These are phyloP conservation scores for Danio albolineatus DNA, from an alignment of 2,797 vertebrate genomes.

Conservation along the genomic window DNA sequence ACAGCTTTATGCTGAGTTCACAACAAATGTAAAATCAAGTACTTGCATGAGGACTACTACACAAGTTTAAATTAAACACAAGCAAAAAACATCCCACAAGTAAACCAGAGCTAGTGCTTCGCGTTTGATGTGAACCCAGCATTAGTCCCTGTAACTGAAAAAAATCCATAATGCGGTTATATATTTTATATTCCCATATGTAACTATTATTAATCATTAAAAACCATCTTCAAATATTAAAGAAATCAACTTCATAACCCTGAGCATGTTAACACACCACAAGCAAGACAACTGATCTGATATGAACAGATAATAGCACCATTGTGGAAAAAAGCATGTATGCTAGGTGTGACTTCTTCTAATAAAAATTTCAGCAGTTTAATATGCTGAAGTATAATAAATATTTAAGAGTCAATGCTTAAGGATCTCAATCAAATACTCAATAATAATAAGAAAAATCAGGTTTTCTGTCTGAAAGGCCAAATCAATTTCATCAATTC, in stretches of 20 bases:
- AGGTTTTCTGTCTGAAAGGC: background rate
- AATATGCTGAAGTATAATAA: background rate
- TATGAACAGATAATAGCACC: background rate
- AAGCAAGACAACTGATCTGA: background rate
- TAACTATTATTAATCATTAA: background rate
- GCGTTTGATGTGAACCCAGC: no score
- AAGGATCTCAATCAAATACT: background rate
- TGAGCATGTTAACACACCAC: background rate
- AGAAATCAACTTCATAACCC: background rate
- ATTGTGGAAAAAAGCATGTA: background rate
- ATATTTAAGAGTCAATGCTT: background rate
- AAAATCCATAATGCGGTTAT: background rate
- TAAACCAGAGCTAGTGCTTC: no score
- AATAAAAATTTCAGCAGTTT: background rate
- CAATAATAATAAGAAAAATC: background rate
- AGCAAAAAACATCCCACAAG: no score
- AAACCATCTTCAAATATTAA: background rate
- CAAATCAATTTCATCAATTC: background rate
- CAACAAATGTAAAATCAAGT: no score
- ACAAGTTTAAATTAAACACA: no score
- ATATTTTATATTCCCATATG: background rate
- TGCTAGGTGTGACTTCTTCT: background rate
- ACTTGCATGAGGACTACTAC: no score
- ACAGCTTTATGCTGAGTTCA: no score
- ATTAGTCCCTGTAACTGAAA: background rate